Evolutionary conservation across 2,113 vertebrate genomes (phyloP).

Genomic region (Orycteropus afer): DNA sequence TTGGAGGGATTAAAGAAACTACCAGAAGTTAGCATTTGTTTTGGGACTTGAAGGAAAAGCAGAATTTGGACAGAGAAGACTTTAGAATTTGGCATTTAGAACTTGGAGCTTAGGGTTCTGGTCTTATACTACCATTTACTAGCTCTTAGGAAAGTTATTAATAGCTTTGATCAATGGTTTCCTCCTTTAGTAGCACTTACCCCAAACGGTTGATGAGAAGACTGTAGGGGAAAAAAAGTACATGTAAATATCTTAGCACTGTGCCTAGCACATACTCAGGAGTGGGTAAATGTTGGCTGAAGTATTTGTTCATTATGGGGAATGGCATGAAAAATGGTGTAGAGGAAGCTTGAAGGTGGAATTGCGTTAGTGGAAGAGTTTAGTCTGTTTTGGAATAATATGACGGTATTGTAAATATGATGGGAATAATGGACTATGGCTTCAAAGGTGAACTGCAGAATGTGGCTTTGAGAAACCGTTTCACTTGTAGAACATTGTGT

Average conservation of each 20-base stretch:
- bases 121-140: background rate
- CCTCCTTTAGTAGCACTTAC: background rate
- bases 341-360: background rate
- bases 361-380: background rate
- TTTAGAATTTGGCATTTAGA: constrained; percentile 10
- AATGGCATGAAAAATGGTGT: background rate
- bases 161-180: background rate
- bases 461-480: constrained; percentile 1
- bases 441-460: background rate
- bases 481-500: background rate
- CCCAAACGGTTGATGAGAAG: background rate
- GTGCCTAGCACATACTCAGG: background rate
- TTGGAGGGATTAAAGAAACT: background rate
- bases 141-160: constrained; percentile 8
- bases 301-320: constrained; percentile 5
- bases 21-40: constrained; percentile 3
- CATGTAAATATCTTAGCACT: background rate
- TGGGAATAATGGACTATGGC: background rate
- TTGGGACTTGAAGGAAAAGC: background rate
- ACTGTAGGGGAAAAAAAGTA: background rate
- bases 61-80: background rate
- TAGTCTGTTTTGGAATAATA: background rate
- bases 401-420: too few species aligned
- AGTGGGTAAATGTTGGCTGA: background rate
- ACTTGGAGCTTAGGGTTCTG: background rate